Evolutionary conservation across 2,113 vertebrate genomes (phyloP).

Genomic region (Aythya baeri): DNA sequence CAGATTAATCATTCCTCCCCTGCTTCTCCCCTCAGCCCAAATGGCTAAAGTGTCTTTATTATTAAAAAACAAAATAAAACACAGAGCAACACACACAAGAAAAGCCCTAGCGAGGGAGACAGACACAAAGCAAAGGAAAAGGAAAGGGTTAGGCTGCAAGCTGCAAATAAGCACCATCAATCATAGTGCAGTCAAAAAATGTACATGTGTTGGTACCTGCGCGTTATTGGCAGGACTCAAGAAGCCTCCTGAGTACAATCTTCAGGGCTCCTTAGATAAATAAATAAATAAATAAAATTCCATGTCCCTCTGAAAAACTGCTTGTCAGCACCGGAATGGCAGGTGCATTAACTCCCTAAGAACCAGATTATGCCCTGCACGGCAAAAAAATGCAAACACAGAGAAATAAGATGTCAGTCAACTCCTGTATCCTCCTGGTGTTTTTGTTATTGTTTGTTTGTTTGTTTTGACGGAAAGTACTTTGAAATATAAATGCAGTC

Average conservation of each 20-base stretch:
- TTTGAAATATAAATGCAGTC: neutral
- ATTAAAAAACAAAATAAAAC: neutral
- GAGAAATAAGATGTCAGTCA: conserved; percentile 69
- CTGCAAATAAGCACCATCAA: conserved; percentile 94
- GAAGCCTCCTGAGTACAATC: conserved; percentile 75
- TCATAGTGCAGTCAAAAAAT: conserved; percentile 86
- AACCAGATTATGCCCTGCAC: conserved; percentile 86
- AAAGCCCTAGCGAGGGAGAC: neutral
- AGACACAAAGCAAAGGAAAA: conserved; percentile 60
- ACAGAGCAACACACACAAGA: neutral
- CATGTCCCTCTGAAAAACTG: conserved; percentile 81
- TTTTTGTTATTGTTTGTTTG: neutral
- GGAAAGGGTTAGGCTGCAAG: conserved; percentile 81
- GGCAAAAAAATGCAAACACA: conserved; percentile 68
- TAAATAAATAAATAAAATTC: conserved; percentile 59
- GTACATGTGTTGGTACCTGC: conserved; percentile 84
- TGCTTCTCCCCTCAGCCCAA: neutral
- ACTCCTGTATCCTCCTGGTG: neutral
- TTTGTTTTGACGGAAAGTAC: neutral
- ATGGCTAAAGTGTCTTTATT: conserved; percentile 52
- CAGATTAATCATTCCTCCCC: conserved; percentile 26
- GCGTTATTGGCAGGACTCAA: conserved; percentile 84
- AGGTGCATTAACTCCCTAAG: conserved; percentile 91
- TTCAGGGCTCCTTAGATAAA: conserved; percentile 71
- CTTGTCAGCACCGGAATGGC: conserved; percentile 91